phyloP scores from a whole-genome alignment of 1,140 invertebrate genomes.

The Anagrus nilaparvatae region DNA sequence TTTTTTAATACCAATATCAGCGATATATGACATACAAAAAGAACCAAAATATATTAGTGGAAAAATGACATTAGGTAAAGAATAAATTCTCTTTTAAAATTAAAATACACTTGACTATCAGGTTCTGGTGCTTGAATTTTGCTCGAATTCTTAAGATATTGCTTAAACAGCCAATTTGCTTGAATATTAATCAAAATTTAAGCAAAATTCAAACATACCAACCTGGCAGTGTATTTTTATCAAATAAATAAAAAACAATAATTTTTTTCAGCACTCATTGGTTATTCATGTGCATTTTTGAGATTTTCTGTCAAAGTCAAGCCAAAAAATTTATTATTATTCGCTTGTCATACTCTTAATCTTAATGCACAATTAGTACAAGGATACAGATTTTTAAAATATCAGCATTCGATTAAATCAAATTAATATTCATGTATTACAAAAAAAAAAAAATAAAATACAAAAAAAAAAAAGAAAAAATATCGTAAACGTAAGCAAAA shows the following conservation, averaged over 20 bases:
- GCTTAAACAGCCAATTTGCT: too few species aligned
- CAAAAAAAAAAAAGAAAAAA: not conserved
- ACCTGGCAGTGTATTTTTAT: too few species aligned
- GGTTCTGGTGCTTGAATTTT: too few species aligned
- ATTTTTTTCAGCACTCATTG: slow-evolving; percentile 63
- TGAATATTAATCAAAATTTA: not conserved
- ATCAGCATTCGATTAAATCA: slow-evolving; percentile 43
- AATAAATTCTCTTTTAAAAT: too few species aligned
- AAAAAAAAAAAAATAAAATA: slow-evolving; percentile 1
- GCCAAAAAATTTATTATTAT: slow-evolving; percentile 84
- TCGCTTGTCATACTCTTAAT: slow-evolving; percentile 92
- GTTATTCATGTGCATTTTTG: slow-evolving; percentile 90
- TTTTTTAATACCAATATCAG: slow-evolving; percentile 94
- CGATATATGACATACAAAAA: slow-evolving; percentile 83
- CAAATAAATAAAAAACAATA: not conserved
- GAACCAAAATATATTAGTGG: slow-evolving; percentile 91
- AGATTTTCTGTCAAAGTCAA: slow-evolving; percentile 89
- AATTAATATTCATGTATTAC: too few species aligned
- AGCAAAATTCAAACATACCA: not conserved
- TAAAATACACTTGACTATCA: too few species aligned
- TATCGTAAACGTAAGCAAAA: too few species aligned
- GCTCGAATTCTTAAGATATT: not conserved
- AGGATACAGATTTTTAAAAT: slow-evolving; percentile 60
- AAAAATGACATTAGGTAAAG: slow-evolving; percentile 86
- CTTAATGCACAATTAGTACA: slow-evolving; percentile 78